Percentiles rank a stretch among this genome's conserved stretches.
Conservation (phyloP, 1,140 invertebrate species). For the Aphelinus certus region DNA sequence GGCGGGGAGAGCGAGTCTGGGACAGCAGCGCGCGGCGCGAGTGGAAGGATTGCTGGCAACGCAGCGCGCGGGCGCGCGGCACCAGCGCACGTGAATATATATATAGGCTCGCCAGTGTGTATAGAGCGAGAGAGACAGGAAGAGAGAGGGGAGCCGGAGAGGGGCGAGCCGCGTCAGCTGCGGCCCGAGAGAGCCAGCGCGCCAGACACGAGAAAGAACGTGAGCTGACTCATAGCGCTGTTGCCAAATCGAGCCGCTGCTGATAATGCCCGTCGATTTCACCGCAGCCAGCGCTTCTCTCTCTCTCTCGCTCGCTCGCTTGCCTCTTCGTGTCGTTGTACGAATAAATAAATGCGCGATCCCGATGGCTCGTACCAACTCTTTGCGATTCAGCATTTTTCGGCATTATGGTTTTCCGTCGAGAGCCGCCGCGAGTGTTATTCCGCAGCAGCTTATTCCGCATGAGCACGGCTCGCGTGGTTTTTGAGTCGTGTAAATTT, state of each 20-base stretch:
- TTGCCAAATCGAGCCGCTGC: constrained; percentile 53
- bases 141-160: constrained; percentile 1
- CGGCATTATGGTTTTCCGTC: too few relatives aligned
- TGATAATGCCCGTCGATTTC: too few relatives aligned
- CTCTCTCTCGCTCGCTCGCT: neutral
- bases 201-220: constrained; percentile 41
- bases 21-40: constrained; percentile 33
- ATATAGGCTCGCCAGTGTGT: constrained; percentile 34
- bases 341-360: too few relatives aligned
- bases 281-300: neutral
- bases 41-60: constrained; percentile 32
- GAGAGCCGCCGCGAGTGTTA: too few relatives aligned
- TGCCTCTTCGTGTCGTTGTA: too few relatives aligned
- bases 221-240: constrained; percentile 64
- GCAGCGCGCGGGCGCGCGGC: constrained; percentile 37
- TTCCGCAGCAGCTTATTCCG: too few relatives aligned
- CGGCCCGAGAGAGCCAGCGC: constrained; percentile 35
- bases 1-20: constrained; percentile 48
- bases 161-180: constrained; percentile 56
- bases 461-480: too few relatives aligned
- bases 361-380: too few relatives aligned
- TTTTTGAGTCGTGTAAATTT: too few relatives aligned
- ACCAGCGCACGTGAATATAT: constrained; percentile 24
- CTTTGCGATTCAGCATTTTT: too few relatives aligned
- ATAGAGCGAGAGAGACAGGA: too few relatives aligned